These are phyloP conservation scores for Dexiosoma caninum DNA, from an alignment of 2,888 invertebrate species.

Conservation along the genomic window DNA sequence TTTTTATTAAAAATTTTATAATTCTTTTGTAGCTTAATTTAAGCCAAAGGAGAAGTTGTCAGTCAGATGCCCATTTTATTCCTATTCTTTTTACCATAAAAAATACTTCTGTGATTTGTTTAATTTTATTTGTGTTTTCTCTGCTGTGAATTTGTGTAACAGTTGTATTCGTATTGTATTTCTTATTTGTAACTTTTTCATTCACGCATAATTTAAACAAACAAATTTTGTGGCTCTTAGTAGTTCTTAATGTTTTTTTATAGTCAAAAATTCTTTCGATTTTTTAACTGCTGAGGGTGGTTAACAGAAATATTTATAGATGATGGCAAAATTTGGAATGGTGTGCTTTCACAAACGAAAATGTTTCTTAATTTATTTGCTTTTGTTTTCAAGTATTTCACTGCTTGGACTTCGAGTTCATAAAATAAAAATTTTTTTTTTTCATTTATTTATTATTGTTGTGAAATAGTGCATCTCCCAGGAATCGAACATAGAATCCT, in stretches of 20 bases:
- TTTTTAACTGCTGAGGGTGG: slow-evolving; percentile 27
- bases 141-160: background rate
- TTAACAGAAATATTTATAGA: slow-evolving; percentile 2
- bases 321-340: background rate
- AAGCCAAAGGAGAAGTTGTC: slow-evolving; percentile 17
- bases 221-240: slow-evolving; percentile 5
- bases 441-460: too few relatives aligned
- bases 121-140: background rate
- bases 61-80: background rate
- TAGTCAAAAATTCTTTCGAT: background rate
- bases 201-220: slow-evolving; percentile 10
- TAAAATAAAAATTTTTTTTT: too few relatives aligned
- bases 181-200: background rate
- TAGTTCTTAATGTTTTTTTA: slow-evolving; percentile 5
- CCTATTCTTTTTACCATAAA: background rate
- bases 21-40: slow-evolving; percentile 11
- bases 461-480: too few relatives aligned
- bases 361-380: background rate
- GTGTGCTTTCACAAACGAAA: background rate
- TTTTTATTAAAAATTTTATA: slow-evolving; percentile 5
- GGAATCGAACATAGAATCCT: too few relatives aligned
- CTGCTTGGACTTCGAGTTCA: too few relatives aligned
- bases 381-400: too few relatives aligned
- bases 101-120: slow-evolving; percentile 17
- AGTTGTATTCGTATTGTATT: background rate